Base-by-base conservation (phyloP, 2,888 invertebrate species). In the Mimumesa dahlbomi region DNA sequence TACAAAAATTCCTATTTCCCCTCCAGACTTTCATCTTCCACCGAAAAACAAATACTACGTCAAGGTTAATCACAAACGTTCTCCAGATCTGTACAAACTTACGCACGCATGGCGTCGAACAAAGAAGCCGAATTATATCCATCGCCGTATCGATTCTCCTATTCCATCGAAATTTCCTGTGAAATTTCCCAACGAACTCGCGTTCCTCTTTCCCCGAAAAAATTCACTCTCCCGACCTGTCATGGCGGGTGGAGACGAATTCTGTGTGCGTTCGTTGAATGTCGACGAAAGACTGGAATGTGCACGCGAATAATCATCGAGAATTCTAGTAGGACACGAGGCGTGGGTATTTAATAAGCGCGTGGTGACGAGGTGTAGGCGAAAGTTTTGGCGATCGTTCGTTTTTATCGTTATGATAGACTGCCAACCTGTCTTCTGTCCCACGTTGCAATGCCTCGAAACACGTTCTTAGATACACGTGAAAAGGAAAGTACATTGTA, bases 311-410 rank as follows among this genome's bases (percentile, higher is more conserved):
- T 34, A 3, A n/a, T 36, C 29, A 31, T 6, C 21, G 53, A 53
- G 57, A 50, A 50, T 38, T n/a, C n/a, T 16, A 58, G 19, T n/a
- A 48, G 43, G 45, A 25, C 34, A 56, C 50, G 11, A 14, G 25
- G 52, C 65, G 69, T 75, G 50, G 62, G 65, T 65, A 56, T 73
- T 65, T 69, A 74, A 73, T 72, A 50, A 61, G 48, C 59, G 52
- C 46, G 36, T 34, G 43, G 14, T 48, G 53, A 42, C 19, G 40
- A 45, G 13, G n/a, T 29, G 65, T 58, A 43, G 69, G 74, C 69
- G 73, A 57, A 54, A 49, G 25, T 73, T 75, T 73, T 73, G 65
- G 69, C 58, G 52, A 62, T 53, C 48, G 40, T 48, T 14, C 34
- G n/a, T n/a, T 63, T 14, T 49, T 22, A 16, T 59, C 29, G 36